Evolutionary conservation across 2,797 vertebrate species (phyloP).

Genomic region (Triplophysa yarkandensis): DNA sequence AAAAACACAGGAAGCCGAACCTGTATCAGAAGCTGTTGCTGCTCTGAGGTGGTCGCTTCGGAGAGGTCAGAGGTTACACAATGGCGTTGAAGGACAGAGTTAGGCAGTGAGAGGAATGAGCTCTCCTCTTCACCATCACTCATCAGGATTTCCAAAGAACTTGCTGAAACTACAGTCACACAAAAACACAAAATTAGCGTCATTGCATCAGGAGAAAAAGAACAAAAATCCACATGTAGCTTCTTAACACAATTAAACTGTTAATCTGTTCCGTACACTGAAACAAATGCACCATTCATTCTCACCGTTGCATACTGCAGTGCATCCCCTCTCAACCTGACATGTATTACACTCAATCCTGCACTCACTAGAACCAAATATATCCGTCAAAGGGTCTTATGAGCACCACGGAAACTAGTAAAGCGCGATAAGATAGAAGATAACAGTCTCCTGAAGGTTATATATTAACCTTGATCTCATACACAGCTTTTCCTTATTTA

Average conservation of each 20-base stretch:
- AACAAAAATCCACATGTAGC: background rate
- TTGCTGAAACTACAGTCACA: slow-evolving; percentile 60
- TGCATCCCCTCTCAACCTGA: background rate
- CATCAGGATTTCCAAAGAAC: slow-evolving; percentile 80
- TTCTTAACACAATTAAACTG: background rate
- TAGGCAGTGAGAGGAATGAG: slow-evolving; percentile 70
- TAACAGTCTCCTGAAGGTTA: slow-evolving; percentile 55
- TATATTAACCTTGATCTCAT: slow-evolving; percentile 60
- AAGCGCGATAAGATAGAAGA: slow-evolving; percentile 57
- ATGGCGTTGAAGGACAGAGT: slow-evolving; percentile 68
- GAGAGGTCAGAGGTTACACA: slow-evolving; percentile 71
- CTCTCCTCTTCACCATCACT: slow-evolving; percentile 72
- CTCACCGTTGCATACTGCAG: background rate
- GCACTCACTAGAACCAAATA: too few species aligned
- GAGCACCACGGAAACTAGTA: slow-evolving; percentile 56
- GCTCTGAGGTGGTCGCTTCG: slow-evolving; percentile 57
- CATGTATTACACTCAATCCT: background rate
- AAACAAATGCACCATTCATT: slow-evolving; percentile 2
- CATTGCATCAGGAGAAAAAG: background rate
- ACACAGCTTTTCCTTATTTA: slow-evolving; percentile 52
- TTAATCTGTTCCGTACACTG: background rate
- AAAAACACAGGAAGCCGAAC: slow-evolving; percentile 60
- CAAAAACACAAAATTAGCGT: slow-evolving; percentile 4
- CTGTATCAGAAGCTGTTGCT: slow-evolving; percentile 76
- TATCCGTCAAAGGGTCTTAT: slow-evolving; percentile 32